These are phyloP conservation scores for Mechanitis messenoides DNA, from an alignment of 2,888 invertebrate genomes.

Conservation along the genomic window DNA sequence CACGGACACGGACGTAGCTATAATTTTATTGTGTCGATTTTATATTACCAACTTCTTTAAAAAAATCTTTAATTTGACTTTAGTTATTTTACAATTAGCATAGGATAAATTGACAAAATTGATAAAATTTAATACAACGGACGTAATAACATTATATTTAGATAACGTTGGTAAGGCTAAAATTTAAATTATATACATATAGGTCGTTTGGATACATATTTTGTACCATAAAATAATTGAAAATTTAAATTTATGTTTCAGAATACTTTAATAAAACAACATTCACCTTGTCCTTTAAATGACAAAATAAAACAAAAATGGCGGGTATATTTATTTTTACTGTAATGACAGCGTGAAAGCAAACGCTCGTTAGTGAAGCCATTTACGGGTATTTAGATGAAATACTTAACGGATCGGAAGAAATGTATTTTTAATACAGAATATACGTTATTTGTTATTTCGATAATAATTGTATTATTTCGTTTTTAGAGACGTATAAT, in stretches of 20 bases:
- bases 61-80: background rate
- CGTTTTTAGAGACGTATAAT: no score
- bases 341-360: constrained; percentile 25
- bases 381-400: constrained; percentile 10
- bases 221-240: no score
- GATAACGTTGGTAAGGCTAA: no score
- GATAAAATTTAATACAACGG: no score
- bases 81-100: background rate
- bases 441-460: no score
- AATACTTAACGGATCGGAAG: constrained; percentile 8
- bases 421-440: background rate
- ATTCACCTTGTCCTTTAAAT: constrained; percentile 3
- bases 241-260: background rate
- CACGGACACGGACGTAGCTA: constrained; percentile 17
- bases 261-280: background rate
- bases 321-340: constrained; percentile 9
- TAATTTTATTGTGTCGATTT: constrained; percentile 1
- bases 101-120: no score
- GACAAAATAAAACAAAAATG: constrained; percentile 6
- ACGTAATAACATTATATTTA: no score
- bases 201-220: no score
- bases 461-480: no score
- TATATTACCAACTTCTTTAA: background rate
- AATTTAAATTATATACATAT: no score
- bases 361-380: constrained; percentile 24